These are phyloP conservation scores for Atta colombica DNA, from an alignment of 1,140 invertebrate genomes.

Conservation along the genomic window DNA sequence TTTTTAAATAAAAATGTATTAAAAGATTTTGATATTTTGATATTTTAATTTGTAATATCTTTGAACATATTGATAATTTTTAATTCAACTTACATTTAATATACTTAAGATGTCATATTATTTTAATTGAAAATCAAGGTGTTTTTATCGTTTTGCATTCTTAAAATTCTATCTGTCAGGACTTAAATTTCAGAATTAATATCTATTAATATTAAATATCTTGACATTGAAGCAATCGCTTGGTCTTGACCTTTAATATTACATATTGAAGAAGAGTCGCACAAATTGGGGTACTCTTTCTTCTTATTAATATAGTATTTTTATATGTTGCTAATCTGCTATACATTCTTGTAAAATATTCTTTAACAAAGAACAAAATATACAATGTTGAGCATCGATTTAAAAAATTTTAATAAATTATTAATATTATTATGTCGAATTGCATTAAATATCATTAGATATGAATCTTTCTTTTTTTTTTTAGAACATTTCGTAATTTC, in stretches of 20 bases:
- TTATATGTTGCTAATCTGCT: not conserved
- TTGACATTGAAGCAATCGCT: slow-evolving; percentile 15
- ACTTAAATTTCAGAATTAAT: slow-evolving; percentile 12
- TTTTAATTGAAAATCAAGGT: not conserved
- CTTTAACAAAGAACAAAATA: not conserved
- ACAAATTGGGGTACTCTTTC: not conserved
- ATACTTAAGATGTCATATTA: not conserved
- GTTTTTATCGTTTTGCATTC: not conserved
- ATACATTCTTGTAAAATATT: not conserved
- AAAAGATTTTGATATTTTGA: not conserved
- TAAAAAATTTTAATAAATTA: not conserved
- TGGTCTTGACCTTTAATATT: slow-evolving; percentile 33
- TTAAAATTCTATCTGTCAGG: not conserved
- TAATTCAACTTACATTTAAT: not conserved
- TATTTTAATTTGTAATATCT: not conserved
- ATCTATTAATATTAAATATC: not conserved
- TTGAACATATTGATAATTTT: not conserved
- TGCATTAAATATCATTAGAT: not conserved
- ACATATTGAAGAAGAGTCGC: not conserved
- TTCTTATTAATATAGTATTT: not conserved
- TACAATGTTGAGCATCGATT: not conserved
- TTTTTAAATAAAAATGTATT: not conserved
- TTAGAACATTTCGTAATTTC: not conserved
- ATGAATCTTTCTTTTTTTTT: not conserved
- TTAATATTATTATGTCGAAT: not conserved